phyloP scores from a whole-genome alignment of 2,797 vertebrate genomes.

The Esox masquinongy region DNA sequence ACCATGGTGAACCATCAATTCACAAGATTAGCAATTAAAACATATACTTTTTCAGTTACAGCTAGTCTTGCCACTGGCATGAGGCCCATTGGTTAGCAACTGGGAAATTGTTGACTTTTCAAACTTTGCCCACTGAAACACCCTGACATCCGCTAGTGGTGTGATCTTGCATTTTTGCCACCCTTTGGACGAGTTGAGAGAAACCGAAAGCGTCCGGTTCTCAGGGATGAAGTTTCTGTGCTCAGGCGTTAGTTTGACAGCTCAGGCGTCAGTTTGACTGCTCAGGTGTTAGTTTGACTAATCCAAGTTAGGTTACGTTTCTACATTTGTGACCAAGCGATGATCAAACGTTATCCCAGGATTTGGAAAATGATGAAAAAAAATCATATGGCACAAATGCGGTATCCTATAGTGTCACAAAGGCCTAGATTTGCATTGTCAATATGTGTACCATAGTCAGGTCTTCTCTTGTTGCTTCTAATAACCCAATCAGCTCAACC shows the following conservation, averaged over 20 bases:
- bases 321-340: neutral
- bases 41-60: neutral
- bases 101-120: slow-evolving; percentile 1
- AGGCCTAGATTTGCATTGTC: neutral
- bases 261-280: no score
- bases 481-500: neutral
- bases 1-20: no score
- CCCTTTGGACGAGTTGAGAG: no score
- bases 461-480: neutral
- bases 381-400: neutral
- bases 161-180: slow-evolving; percentile 1
- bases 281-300: no score
- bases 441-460: neutral
- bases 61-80: neutral
- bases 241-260: no score
- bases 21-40: neutral
- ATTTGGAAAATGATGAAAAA: no score
- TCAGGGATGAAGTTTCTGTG: no score
- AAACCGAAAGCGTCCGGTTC: no score
- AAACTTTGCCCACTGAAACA: neutral
- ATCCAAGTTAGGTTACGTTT: no score
- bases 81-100: neutral
- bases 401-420: neutral
- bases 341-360: neutral
- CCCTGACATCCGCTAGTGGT: slow-evolving; percentile 8